Evolutionary conservation across 2,113 vertebrate genomes (phyloP).

Genomic region (Furnarius figulus): DNA sequence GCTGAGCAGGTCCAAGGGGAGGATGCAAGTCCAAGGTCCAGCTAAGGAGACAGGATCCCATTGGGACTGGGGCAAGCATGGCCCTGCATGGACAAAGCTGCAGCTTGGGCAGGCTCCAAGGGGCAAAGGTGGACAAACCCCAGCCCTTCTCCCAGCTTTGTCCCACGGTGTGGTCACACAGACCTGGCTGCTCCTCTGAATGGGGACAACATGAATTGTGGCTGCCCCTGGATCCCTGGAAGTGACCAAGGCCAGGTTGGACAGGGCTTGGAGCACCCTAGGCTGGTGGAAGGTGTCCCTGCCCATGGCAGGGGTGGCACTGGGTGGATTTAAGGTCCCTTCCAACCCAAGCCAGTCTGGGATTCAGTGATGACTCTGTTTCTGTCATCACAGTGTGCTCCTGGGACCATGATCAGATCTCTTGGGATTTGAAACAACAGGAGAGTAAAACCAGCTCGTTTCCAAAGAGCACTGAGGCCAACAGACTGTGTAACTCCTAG

Average conservation of each 20-base stretch:
- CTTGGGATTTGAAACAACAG: not conserved
- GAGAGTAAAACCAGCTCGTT: not conserved
- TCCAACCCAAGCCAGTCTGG: not conserved
- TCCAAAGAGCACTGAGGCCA: not conserved
- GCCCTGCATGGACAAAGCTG: not conserved
- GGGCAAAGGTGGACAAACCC: not conserved
- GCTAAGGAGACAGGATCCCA: not conserved
- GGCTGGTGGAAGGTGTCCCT: too few species aligned
- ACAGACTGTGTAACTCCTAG: not conserved
- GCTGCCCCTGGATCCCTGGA: too few species aligned
- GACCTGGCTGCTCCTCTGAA: not conserved
- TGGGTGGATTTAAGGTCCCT: not conserved
- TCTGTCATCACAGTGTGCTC: not conserved
- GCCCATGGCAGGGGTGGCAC: not conserved
- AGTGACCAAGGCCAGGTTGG: too few species aligned
- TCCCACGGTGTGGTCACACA: not conserved
- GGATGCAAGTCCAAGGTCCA: not conserved
- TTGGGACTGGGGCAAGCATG: not conserved
- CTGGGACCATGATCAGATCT: not conserved
- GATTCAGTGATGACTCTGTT: not conserved
- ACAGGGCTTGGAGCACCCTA: too few species aligned
- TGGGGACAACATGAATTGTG: too few species aligned
- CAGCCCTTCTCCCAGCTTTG: not conserved
- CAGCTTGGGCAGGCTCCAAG: not conserved
- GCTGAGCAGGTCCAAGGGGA: not conserved